Evolutionary conservation across 1,140 invertebrate genomes (phyloP), one percentile per base, ranked within the genome.

Genomic region (Aphaenogaster rudis): DNA sequence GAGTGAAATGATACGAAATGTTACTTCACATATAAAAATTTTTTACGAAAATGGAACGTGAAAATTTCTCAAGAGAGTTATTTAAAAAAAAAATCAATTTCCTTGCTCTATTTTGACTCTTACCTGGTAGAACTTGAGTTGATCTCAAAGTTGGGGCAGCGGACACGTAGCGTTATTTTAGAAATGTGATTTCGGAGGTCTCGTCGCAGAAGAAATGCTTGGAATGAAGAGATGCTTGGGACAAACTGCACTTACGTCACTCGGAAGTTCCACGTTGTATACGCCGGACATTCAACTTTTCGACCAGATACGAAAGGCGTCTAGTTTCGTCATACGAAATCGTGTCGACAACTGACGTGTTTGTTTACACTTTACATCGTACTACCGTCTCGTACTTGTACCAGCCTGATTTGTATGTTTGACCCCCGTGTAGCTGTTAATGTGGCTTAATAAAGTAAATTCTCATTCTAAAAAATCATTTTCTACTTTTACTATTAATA

Each of bases 301-400:
- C 39, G n/a, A 71, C 1, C 50, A 59, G 21, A n/a, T 57, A 52
- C 50, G 52, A 59, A 71, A 81, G 4, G 3, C 9, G 50, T 36
- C 61, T 61, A 50, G 17, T 15, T 39, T 71, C 3, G 11, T 52
- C 15, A 39, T 28, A 17, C n/a, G 39, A 48, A 33, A 81, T 71
- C 45, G 42, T 9, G 13, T 42, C 21, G 33, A 45, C 15, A 6
- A 81, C 66, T 81, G 66, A 64, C 17, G 7, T 71, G 21, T 81
- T 59, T 81, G 79, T 81, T 81, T 54, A 81, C 64, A 57, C 33
- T 11, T 71, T 54, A 54, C 21, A 80, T 45, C 13, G 13, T 77
- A 61, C 39, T 15, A 78, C 39, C 17, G 11, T 48, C 11, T 45
- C 28, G 42, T 36, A 45, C 11, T 50, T 5, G 8, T 61, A 50